Conservation (phyloP, 2,888 invertebrate species). For the Cephus spinipes region DNA sequence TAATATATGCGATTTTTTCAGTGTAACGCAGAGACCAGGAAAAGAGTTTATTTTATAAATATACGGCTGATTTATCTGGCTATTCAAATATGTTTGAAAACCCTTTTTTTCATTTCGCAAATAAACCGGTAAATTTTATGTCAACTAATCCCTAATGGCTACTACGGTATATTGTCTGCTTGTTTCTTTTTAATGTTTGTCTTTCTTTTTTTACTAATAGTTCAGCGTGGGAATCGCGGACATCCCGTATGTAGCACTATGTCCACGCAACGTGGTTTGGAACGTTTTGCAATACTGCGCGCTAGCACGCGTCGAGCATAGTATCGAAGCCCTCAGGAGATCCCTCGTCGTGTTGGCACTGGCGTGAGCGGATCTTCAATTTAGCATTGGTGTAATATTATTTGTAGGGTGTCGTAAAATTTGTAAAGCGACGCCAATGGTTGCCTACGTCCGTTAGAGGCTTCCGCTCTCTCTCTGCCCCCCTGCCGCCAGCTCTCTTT, state of each 20-base stretch:
- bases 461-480: slow-evolving; percentile 24
- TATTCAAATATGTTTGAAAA: background rate
- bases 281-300: slow-evolving; percentile 18
- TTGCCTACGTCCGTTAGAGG: slow-evolving; percentile 29
- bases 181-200: background rate
- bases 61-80: background rate
- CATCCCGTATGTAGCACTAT: background rate
- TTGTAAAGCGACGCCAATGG: slow-evolving; percentile 29
- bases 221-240: background rate
- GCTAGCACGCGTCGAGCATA: slow-evolving; percentile 20
- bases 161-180: background rate
- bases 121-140: background rate
- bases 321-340: slow-evolving; percentile 32
- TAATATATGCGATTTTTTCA: background rate
- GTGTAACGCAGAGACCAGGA: background rate
- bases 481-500: slow-evolving; percentile 17
- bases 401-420: background rate
- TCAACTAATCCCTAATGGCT: background rate
- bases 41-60: background rate
- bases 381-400: background rate
- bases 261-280: slow-evolving; percentile 8
- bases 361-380: slow-evolving; percentile 16
- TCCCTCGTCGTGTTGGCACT: slow-evolving; percentile 27
- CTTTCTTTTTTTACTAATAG: background rate
- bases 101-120: background rate